Conservation (phyloP, 2,797 vertebrate species). For the Centropyge bicolor region DNA sequence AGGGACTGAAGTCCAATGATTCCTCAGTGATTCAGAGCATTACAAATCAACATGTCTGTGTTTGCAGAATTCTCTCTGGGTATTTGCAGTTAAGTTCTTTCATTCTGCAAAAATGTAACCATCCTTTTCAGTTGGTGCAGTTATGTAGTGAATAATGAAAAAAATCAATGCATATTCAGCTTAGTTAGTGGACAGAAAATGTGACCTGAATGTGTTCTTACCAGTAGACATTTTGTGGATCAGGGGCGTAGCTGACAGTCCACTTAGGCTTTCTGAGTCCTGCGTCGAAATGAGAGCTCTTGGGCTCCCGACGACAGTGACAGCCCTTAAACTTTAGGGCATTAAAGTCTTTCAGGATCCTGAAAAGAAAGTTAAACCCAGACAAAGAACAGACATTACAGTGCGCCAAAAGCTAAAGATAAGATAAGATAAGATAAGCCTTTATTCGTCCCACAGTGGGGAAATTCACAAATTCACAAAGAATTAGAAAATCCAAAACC, state of each 20-base stretch:
- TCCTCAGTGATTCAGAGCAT: not conserved
- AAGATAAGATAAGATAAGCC: too few relatives aligned
- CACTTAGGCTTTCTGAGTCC: conserved; percentile 90
- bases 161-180: not conserved
- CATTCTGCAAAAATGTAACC: not conserved
- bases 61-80: conserved; percentile 10
- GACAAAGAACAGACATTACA: conserved; percentile 20
- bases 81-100: not conserved
- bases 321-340: conserved; percentile 96
- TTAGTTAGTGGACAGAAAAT: not conserved
- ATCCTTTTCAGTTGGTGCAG: not conserved
- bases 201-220: conserved; percentile 76
- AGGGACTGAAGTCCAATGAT: conserved; percentile 16
- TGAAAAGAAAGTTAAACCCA: conserved; percentile 18
- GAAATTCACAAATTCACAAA: too few relatives aligned
- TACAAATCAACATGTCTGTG: not conserved
- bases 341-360: conserved; percentile 98
- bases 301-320: conserved; percentile 90
- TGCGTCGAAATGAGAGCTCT: conserved; percentile 87
- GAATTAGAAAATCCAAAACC: not conserved
- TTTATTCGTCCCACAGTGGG: too few relatives aligned
- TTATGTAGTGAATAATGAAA: not conserved
- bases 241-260: conserved; percentile 94
- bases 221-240: conserved; percentile 99
- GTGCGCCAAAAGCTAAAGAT: not conserved